Evolutionary conservation across 2,797 vertebrate genomes (phyloP), one percentile per base, ranked within the genome.

Genomic region (Sciurus carolinensis): DNA sequence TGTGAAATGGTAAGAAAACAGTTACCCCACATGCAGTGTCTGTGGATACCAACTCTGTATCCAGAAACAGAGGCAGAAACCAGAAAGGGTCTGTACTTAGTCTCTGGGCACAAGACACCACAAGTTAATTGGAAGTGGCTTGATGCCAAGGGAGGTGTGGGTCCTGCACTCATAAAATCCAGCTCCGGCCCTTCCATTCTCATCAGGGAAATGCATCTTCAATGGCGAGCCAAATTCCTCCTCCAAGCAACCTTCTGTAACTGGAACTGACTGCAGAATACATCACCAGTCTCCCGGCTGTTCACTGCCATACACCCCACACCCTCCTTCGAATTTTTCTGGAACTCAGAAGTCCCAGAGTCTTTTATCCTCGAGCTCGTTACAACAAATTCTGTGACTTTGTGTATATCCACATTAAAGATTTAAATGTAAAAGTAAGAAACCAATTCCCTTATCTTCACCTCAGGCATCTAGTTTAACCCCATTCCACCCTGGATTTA

Each of bases 1-100:
- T 91, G 80, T n/a, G 90, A 93, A 90, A 73, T 26, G 47, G 81
- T 50, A 75, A 90, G 85, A 84, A 77, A 96, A 76, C 50, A 67
- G 36, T 73, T 28, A 5, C n/a, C 57, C 39, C 73, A 30, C 52
- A 82, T 59, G 54, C 33, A 5, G 30, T 9, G 71, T 69, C 81
- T 71, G 39, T 24, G 42, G 62, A 4, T 33, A 24, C 30, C 1
- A 5, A 30, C 28, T 39, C 11, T 14, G n/a, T n/a, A n/a, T n/a
- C n/a, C n/a, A n/a, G n/a, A n/a, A n/a, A n/a, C n/a, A n/a, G 62
- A 83, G 50, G 64, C 90, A 66, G 92, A 50, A 17, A 15, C 62
- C 71, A 1, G 20, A 47, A 62, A 50, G 42, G 50, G 50, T 22
- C 13, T 0, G 0, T 13, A 0, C 24, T n/a, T 52, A 5, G 30